Base-by-base conservation (phyloP, 2,797 vertebrate species). In the Salarias fasciatus region DNA sequence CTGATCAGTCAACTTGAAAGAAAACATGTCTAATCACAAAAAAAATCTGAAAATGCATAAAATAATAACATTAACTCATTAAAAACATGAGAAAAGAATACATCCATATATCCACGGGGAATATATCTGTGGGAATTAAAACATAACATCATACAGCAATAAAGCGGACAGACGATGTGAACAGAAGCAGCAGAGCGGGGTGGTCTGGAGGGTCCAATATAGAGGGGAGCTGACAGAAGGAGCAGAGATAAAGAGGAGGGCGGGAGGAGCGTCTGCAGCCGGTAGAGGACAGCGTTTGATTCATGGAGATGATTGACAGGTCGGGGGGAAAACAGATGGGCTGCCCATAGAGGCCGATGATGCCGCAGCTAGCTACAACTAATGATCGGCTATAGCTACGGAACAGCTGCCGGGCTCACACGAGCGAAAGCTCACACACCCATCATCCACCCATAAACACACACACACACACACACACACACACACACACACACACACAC, bases 1-100 rank as follows among this genome's bases (percentile, higher is more conserved):
- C 88, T 80, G 81, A 91, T 90, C 88, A 92, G 87, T 75, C 80
- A 91, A 91, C 75, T 88, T 86, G 71, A 90, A 91, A 87, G 74
- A 86, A 91, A 88, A 89, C 65, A 87, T 85, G 70, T 80, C 77
- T 81, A 84, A 81, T 75, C 54, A 86, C 54, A 86, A 56, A 64
- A 66, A 59, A 59, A 72, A 77, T 77, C 24, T 82, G 47, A 84
- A 77, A 77, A 84, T 46, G 33, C 70, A 72, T 36, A 42, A 81
- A 85, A 75, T 51, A 58, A 82, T 71, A 81, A 75, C 40, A 71
- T 82, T 61, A 38, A n/a, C n/a, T 87, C 87, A 84, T 85, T 69
- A 29, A 85, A 91, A 85, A 67, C 75, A 70, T 72, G 74, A 81
- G 44, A 84, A 76, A 69, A 75, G 2, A 89, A 84, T 30, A 75